Percentiles rank a stretch among this genome's conserved stretches.
phyloP scores from a whole-genome alignment of 2,888 invertebrate species.

The Melinaea marsaeus region DNA sequence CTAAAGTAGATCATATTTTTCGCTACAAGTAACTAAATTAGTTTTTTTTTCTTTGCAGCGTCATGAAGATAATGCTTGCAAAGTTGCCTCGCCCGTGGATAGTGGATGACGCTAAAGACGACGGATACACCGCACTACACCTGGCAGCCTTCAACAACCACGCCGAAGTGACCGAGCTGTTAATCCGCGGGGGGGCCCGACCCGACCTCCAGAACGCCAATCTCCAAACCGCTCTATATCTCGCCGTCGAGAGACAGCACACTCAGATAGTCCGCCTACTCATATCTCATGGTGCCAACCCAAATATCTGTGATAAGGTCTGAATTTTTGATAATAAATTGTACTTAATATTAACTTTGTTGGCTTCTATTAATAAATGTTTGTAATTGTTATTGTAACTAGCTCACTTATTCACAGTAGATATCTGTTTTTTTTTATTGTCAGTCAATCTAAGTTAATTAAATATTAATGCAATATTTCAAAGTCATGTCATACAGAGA shows the following conservation, averaged over 20 bases:
- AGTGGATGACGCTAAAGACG: conserved; percentile 99
- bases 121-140: conserved; percentile 97
- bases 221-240: conserved; percentile 93
- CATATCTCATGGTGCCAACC: conserved; percentile 94
- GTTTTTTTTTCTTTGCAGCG: conserved; percentile 77
- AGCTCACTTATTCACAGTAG: no score
- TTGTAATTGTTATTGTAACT: no score
- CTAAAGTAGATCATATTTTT: no score
- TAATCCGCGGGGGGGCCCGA: conserved; percentile 93
- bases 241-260: conserved; percentile 97
- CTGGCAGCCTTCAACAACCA: conserved; percentile 98
- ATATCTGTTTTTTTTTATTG: no score
- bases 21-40: no score
- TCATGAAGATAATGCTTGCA: conserved; percentile 95
- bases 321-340: neutral
- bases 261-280: conserved; percentile 97
- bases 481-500: no score
- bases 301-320: conserved; percentile 98
- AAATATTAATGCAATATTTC: no score
- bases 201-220: conserved; percentile 98
- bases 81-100: conserved; percentile 97
- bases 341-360: neutral
- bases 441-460: no score
- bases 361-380: no score
- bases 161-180: conserved; percentile 94